phyloP scores from a whole-genome alignment of 1,140 invertebrate genomes.

The Grapholita molesta region DNA sequence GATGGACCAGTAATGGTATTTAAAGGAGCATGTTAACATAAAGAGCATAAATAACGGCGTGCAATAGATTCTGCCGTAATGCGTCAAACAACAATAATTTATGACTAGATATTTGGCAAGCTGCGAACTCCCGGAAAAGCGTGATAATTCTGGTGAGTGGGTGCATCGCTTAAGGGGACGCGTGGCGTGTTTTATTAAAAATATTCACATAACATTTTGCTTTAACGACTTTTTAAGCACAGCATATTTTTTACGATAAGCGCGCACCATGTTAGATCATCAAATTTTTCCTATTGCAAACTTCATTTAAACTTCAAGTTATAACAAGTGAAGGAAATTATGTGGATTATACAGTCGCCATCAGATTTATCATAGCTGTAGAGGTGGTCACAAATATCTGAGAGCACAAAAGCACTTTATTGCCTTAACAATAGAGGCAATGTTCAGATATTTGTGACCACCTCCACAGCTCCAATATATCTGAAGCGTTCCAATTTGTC shows the following conservation, averaged over 20 bases:
- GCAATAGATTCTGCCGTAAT: constrained; percentile 69
- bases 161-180: constrained; percentile 40
- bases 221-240: constrained; percentile 13
- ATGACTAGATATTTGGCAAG: constrained; percentile 66
- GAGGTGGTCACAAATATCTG: too few relatives aligned
- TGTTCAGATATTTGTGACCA: too few relatives aligned
- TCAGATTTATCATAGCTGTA: too few relatives aligned
- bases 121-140: constrained; percentile 43
- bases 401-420: too few relatives aligned
- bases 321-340: background rate
- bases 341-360: background rate
- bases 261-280: background rate
- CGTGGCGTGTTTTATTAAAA: constrained; percentile 29
- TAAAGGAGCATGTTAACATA: constrained; percentile 11
- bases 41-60: constrained; percentile 32
- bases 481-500: too few relatives aligned
- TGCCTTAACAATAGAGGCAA: too few relatives aligned
- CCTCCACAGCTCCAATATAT: too few relatives aligned
- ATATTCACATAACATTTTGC: constrained; percentile 16
- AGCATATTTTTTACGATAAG: background rate
- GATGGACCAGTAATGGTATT: background rate
- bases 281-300: too few relatives aligned
- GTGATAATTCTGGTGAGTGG: constrained; percentile 55
- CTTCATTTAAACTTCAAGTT: too few relatives aligned
- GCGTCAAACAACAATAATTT: constrained; percentile 67